Conservation (phyloP, 2,888 invertebrate species). For the Chymomyza amoena region DNA sequence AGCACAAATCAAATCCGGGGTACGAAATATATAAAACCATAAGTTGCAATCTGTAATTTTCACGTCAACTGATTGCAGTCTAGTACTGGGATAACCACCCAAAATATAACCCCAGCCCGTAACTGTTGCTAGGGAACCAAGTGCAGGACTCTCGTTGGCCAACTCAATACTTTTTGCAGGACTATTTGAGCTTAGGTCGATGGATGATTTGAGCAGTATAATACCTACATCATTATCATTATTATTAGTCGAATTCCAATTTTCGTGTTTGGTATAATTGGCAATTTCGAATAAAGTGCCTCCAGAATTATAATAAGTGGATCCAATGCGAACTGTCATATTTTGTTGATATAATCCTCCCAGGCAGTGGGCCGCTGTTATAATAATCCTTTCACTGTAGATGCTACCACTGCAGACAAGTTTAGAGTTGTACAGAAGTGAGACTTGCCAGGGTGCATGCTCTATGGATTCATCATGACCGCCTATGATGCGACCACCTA, state of each 20-base stretch:
- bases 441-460: slow-evolving; percentile 55
- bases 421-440: slow-evolving; percentile 63
- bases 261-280: slow-evolving; percentile 73
- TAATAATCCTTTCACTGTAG: slow-evolving; percentile 76
- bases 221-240: no score
- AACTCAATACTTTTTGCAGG: no score
- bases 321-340: slow-evolving; percentile 79
- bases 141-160: slow-evolving; percentile 54
- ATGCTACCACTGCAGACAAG: slow-evolving; percentile 81
- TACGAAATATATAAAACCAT: no score
- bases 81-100: no score
- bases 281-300: slow-evolving; percentile 41
- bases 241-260: slow-evolving; percentile 5
- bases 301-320: slow-evolving; percentile 72
- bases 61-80: slow-evolving; percentile 8
- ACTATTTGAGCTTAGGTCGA: no score
- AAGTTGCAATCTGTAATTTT: no score
- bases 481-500: slow-evolving; percentile 54
- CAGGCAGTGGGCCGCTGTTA: no score
- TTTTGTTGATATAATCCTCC: no score
- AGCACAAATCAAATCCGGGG: slow-evolving; percentile 19
- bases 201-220: no score
- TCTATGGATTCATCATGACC: slow-evolving; percentile 47
- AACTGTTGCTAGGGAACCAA: slow-evolving; percentile 25
- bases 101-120: slow-evolving; percentile 51